Base-by-base conservation (phyloP, 2,888 invertebrate genomes). In the Tenthredo livida region DNA sequence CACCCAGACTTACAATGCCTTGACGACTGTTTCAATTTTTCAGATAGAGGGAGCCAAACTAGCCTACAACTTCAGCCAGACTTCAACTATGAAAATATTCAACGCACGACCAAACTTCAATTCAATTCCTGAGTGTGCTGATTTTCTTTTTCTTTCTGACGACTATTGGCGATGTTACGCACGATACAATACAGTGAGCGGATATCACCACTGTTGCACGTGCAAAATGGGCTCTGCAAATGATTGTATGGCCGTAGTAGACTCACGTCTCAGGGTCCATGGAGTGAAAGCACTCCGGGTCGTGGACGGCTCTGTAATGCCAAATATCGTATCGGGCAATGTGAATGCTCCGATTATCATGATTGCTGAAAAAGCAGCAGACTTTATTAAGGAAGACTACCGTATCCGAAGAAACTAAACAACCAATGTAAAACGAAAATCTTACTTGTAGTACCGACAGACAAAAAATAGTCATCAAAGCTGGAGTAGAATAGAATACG, bases 231-330 rank as follows among this genome's bases (percentile, higher is more conserved):
- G 97, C 0, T 96, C 96, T 0, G 90, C 92, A 0, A 91, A 94
- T 33, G 95, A 96, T 88, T 93, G 94, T 0, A 91, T 93, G 73
- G 95, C 96, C 0, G 97, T 97, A 0, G 97, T 97, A 0, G 96
- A 97, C 92, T 93, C 96, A 0, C 94, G 96, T 84, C 91, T 97
- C 17, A 94, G 93, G 90, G 96, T 97, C 0, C 94, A 96, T 88
- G 97, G 97, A 0, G 93, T 97, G 0, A 92, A 93, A 17, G 17
- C 25, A 61, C 80, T 98, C 7, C 94, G 98, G 50, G 96, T 98
- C 0, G 95, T 97, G 3, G 98, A 98, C 91, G 97, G 96, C 0
- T 97, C 97, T 88, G 95, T 98, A 29, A 97, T 98, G 97, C 98
- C 98, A 0, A 95, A 93, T 1, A 97, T 98, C 84, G 94, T 96